Percentiles rank a stretch among this genome's conserved stretches.
phyloP scores from a whole-genome alignment of 1,140 invertebrate species.

The Octopus bimaculoides region DNA sequence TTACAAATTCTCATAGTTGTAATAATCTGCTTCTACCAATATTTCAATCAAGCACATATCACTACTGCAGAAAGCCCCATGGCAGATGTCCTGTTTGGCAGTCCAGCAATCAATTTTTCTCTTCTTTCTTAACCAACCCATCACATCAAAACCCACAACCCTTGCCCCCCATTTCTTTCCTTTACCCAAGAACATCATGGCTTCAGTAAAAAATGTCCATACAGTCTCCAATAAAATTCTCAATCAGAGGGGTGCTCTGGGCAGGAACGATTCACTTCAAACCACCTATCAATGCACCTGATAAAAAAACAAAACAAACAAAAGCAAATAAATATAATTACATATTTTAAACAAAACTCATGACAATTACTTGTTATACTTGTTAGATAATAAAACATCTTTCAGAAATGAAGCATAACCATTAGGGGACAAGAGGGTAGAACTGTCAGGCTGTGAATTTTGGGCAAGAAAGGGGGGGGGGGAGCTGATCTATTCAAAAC shows the following conservation, averaged over 20 bases:
- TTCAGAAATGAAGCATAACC: too few relatives aligned
- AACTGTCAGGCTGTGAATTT: too few relatives aligned
- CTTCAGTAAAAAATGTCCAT: slow-evolving; percentile 81
- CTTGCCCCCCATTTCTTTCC: slow-evolving; percentile 64
- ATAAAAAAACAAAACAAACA: slow-evolving; percentile 22
- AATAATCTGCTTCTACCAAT: not conserved
- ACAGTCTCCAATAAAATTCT: slow-evolving; percentile 69
- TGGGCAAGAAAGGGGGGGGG: too few relatives aligned
- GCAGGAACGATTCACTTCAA: slow-evolving; percentile 94
- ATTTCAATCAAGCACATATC: not conserved
- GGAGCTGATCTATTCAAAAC: too few relatives aligned
- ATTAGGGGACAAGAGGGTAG: too few relatives aligned
- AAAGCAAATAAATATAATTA: too few relatives aligned
- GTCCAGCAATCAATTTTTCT: not conserved
- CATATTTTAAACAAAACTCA: too few relatives aligned
- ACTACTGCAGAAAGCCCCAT: slow-evolving; percentile 13
- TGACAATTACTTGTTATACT: too few relatives aligned
- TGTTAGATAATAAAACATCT: too few relatives aligned
- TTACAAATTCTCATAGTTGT: not conserved
- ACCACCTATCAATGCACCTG: slow-evolving; percentile 78
- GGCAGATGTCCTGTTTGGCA: not conserved
- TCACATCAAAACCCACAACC: too few relatives aligned
- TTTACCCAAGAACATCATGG: slow-evolving; percentile 81
- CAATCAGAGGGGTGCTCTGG: slow-evolving; percentile 89
- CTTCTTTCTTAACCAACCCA: too few relatives aligned